Evolutionary conservation across 2,888 invertebrate genomes (phyloP).

Genomic region (Gasteruption jaculator): DNA sequence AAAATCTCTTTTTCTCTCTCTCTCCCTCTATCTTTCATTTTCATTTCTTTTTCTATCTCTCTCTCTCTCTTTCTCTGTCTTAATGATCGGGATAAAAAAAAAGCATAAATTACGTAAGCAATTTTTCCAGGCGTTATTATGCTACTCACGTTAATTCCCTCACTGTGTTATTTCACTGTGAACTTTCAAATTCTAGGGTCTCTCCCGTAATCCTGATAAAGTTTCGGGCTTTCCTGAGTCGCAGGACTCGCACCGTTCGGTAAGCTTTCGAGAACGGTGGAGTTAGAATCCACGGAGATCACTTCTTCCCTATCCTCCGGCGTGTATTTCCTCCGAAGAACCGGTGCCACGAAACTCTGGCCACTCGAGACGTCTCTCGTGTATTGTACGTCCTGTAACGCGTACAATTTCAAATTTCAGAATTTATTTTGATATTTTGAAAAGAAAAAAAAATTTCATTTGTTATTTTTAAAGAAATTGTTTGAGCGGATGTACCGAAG

Average conservation of each 20-base stretch:
- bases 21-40: no score
- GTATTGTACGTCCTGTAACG: constrained; percentile 33
- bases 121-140: no score
- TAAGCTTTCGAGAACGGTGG: constrained; percentile 31
- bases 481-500: no score
- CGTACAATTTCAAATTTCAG: constrained; percentile 9
- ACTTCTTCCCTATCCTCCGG: constrained; percentile 34
- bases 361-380: constrained; percentile 43
- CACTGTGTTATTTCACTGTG: no score
- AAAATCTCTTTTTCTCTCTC: no score
- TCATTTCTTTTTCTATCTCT: no score
- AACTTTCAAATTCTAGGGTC: constrained; percentile 33
- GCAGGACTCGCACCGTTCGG: constrained; percentile 34
- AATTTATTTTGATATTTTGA: no score
- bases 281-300: constrained; percentile 31
- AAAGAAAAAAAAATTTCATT: not conserved
- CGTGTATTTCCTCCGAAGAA: constrained; percentile 37
- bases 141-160: no score
- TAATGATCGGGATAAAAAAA: no score
- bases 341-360: constrained; percentile 45
- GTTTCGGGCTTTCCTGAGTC: constrained; percentile 42
- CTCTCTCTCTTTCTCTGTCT: no score
- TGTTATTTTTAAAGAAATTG: not conserved
- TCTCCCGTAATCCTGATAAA: constrained; percentile 45
- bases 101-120: no score